Conservation (phyloP, 2,113 vertebrate genomes). For the Dicentrarchus labrax region DNA sequence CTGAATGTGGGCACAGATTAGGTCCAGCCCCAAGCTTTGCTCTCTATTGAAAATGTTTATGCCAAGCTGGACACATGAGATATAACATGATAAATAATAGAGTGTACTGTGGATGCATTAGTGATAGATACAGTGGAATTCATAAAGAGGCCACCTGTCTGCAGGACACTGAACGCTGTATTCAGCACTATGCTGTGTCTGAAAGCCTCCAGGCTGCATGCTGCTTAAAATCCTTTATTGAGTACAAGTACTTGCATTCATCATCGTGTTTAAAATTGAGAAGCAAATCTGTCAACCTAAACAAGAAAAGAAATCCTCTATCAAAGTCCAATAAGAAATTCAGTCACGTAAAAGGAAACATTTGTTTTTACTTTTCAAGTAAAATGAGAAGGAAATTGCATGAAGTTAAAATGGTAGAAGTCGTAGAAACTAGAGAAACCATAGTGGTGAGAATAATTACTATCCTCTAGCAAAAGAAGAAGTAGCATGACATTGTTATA, state of each 20-base stretch:
- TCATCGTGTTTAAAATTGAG: not conserved
- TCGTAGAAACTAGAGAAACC: not conserved
- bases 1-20: constrained; percentile 25
- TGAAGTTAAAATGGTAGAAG: not conserved
- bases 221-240: constrained; percentile 18
- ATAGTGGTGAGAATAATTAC: not conserved
- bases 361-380: not conserved
- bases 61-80: constrained; percentile 33
- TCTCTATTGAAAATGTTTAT: constrained; percentile 44
- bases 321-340: not conserved
- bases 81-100: constrained; percentile 65
- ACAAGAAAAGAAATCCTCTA: not conserved
- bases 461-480: not conserved
- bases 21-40: constrained; percentile 13
- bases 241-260: constrained; percentile 29
- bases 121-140: constrained; percentile 34
- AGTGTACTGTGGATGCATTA: constrained; percentile 45
- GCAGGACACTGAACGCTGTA: constrained; percentile 20
- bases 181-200: constrained; percentile 1
- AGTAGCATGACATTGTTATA: not conserved
- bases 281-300: not conserved
- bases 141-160: constrained; percentile 52
- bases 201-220: constrained; percentile 22
- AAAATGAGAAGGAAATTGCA: not conserved
- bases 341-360: not conserved